Conservation (phyloP, 2,888 invertebrate genomes). For the Trissolcus brochymenae region DNA sequence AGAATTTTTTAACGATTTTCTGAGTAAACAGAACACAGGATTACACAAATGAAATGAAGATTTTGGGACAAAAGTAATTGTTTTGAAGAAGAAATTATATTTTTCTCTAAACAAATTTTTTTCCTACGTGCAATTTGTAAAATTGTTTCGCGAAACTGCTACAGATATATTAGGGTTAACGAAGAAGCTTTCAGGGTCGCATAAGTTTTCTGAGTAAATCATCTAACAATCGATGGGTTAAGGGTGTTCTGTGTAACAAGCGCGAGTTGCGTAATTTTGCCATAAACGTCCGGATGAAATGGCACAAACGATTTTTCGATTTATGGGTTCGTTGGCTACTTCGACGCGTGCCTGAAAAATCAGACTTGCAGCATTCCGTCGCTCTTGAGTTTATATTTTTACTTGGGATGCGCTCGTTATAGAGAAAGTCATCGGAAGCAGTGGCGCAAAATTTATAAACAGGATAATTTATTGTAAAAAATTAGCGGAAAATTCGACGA, state of each 20-base stretch:
- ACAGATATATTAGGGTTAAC: no score
- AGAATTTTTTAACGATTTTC: no score
- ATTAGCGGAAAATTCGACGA: constrained; percentile 23
- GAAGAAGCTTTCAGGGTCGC: no score
- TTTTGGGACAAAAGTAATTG: no score
- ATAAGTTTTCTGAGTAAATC: no score
- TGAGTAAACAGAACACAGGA: no score
- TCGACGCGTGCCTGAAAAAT: constrained; percentile 49
- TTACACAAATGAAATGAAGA: no score
- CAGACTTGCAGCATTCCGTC: constrained; percentile 27
- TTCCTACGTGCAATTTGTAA: no score
- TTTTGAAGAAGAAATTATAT: no score
- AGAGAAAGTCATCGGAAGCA: constrained; percentile 17
- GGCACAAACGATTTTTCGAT: constrained; percentile 3
- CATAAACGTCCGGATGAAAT: constrained; percentile 65
- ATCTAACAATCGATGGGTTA: no score
- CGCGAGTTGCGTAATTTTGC: constrained; percentile 63
- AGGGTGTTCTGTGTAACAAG: constrained; percentile 54
- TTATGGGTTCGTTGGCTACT: constrained; percentile 31
- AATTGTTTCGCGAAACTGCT: no score
- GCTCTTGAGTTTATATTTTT: constrained; percentile 14
- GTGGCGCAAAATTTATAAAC: constrained; percentile 8
- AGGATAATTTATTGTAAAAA: constrained; percentile 39
- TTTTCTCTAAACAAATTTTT: no score
- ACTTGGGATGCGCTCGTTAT: background rate